Evolutionary conservation across 1,140 invertebrate genomes (phyloP), one percentile per base, ranked within the genome.

Genomic region (Phymorhynchus buccinoides): DNA sequence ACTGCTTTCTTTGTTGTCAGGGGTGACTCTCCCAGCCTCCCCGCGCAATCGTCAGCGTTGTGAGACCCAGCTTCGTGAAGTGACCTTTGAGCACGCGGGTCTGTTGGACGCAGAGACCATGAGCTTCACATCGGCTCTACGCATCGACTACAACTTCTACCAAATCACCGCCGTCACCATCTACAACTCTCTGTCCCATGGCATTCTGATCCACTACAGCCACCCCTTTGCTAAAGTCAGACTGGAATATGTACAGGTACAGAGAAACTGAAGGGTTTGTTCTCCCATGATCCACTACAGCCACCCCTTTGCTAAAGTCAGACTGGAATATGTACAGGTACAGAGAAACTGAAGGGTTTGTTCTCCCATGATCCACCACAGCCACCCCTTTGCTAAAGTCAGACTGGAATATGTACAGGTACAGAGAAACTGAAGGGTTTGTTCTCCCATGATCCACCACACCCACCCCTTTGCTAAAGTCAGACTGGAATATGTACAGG

Each of bases 141-240:
- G 99, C 94, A 96, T 99, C 84, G 99, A 99, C 93, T 98, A 99
- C 93, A 97, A 98, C 80, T 95, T 97, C 82, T 98, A 99, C 91
- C 96, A 96, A 77, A 86, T 87, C 1, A 85, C 84, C 1, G 77
- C 83, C 42, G 35, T 87, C 27, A 85, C 84, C 32, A 83, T 90
- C n/a, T 82, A 71, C 9, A 77, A 90, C 30, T 89, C 89, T 2
- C 95, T 91, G 7, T 91, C 96, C 16, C 97, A 97, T 91, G 96
- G 96, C 1, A 95, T 97, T 1, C 97, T 98, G 89, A 96, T 96
- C 44, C 95, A 96, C 89, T 97, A 98, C 91, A 98, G 96, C 68
- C 96, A 98, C 90, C 97, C 99, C 14, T 91, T 89, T 77, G 88
- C 84, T 18, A 82, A 95, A 88, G 91, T 90, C 68, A 80, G 86